A percentile compares a stretch with the other conserved stretches of the same genome.
Conservation (phyloP, 23 tunicate species). For the Styela clava region DNA sequence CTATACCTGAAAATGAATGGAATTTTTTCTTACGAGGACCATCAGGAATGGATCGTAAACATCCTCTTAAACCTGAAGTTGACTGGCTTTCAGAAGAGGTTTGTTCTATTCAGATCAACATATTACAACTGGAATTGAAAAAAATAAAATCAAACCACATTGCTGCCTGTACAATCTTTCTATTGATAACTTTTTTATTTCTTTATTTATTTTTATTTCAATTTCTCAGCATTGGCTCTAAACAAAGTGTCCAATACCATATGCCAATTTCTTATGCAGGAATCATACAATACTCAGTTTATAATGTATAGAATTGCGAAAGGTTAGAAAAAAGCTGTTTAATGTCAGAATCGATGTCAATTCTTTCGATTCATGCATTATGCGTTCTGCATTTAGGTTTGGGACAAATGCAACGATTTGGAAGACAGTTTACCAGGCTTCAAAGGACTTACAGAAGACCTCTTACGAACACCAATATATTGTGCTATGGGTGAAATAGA, state of each 20-base stretch:
- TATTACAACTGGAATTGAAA: not conserved
- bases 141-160: not conserved
- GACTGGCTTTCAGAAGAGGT: conserved; percentile 91
- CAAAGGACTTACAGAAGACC: conserved; percentile 66
- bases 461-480: conserved; percentile 79
- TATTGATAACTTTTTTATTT: no score
- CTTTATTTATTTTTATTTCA: no score
- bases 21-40: conserved; percentile 87
- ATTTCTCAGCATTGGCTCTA: no score
- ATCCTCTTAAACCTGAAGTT: conserved; percentile 66
- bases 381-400: no score
- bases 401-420: conserved; percentile 71
- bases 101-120: not conserved
- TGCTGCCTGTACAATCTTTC: no score
- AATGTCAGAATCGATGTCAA: no score
- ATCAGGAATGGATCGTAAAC: conserved; percentile 60
- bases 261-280: no score
- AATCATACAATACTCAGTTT: no score
- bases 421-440: conserved; percentile 61
- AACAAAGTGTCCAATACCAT: no score
- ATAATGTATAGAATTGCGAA: no score
- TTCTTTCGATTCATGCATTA: no score
- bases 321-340: no score
- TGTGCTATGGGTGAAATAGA: conserved; percentile 88
- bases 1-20: conserved; percentile 60